Evolutionary conservation across 2,113 vertebrate genomes (phyloP).

Genomic region (Aleadryas rufinucha): DNA sequence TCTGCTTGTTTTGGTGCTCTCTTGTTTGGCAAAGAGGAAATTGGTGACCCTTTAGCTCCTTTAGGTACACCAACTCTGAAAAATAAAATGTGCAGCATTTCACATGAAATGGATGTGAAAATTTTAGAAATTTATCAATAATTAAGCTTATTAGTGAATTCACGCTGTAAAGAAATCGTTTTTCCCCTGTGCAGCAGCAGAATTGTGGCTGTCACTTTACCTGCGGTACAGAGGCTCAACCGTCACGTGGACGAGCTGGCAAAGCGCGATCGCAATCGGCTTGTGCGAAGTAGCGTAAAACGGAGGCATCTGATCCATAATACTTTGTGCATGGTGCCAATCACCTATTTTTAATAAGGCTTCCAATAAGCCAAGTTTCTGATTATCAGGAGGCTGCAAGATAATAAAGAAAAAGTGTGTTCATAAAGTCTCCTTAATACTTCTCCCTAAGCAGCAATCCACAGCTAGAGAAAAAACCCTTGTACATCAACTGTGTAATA

Average conservation of each 20-base stretch:
- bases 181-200: not conserved
- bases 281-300: constrained; percentile 95
- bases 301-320: constrained; percentile 98
- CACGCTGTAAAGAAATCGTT: not conserved
- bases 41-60: constrained; percentile 86
- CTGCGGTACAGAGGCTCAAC: constrained; percentile 95
- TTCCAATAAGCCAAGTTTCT: constrained; percentile 95
- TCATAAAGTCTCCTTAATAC: not conserved
- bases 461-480: not conserved
- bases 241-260: constrained; percentile 92
- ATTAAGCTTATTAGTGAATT: not conserved
- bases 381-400: constrained; percentile 92
- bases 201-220: constrained; percentile 52
- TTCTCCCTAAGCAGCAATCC: not conserved
- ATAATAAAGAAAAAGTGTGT: not conserved
- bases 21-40: constrained; percentile 80
- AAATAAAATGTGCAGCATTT: not conserved
- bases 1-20: constrained; percentile 86
- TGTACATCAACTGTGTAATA: not conserved
- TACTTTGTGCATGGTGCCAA: constrained; percentile 94
- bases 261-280: constrained; percentile 91
- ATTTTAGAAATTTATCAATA: not conserved
- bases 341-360: constrained; percentile 93
- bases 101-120: not conserved
- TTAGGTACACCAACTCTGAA: constrained; percentile 91